Conservation (phyloP, 2,113 vertebrate genomes). For the Triplophysa tibetana region DNA sequence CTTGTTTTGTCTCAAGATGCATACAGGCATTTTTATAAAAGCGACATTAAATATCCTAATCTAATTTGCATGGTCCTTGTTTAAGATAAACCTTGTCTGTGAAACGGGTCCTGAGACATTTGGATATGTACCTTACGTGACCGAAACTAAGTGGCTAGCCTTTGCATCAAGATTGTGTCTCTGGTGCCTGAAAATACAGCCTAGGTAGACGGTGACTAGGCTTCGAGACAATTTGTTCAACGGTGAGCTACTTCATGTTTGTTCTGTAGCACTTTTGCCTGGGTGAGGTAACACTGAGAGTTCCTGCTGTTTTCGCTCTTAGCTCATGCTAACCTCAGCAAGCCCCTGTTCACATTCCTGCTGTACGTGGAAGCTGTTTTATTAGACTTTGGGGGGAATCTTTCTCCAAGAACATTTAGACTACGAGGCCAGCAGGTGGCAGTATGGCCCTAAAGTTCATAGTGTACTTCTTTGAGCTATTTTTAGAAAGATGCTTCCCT, state of each 20-base stretch:
- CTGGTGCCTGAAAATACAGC: too few relatives aligned
- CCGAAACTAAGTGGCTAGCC: too few relatives aligned
- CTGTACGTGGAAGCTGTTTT: slow-evolving; percentile 13
- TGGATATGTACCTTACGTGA: too few relatives aligned
- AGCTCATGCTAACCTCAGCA: slow-evolving; percentile 34
- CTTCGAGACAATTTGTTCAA: not conserved
- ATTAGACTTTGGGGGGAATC: not conserved
- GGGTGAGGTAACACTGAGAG: not conserved
- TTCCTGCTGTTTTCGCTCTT: slow-evolving; percentile 27
- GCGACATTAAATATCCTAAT: too few relatives aligned
- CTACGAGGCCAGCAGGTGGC: slow-evolving; percentile 36
- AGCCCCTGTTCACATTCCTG: slow-evolving; percentile 20
- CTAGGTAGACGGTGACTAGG: not conserved
- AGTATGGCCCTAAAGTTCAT: not conserved
- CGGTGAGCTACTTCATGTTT: not conserved
- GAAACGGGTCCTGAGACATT: too few relatives aligned
- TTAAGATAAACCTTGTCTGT: too few relatives aligned
- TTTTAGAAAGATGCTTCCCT: slow-evolving; percentile 14
- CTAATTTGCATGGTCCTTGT: too few relatives aligned
- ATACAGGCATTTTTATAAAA: too few relatives aligned
- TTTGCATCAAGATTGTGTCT: too few relatives aligned
- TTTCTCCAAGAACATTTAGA: not conserved
- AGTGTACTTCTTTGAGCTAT: not conserved
- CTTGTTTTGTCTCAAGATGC: too few relatives aligned
- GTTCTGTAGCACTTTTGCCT: not conserved